phyloP scores from a whole-genome alignment of 2,113 vertebrate species.

The Caracal caracal region DNA sequence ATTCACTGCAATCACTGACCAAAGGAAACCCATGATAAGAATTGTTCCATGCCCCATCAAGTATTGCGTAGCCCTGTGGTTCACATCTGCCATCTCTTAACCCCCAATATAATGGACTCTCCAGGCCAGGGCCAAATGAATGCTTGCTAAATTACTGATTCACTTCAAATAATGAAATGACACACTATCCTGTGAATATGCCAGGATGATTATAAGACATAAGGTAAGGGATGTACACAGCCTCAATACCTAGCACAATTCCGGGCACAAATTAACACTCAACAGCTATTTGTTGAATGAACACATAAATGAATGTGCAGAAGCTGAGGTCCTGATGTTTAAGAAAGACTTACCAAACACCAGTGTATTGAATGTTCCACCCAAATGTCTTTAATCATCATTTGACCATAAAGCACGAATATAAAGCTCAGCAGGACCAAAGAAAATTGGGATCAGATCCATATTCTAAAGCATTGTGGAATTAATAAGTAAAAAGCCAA shows the following conservation, averaged over 20 bases:
- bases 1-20: neutral
- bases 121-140: neutral
- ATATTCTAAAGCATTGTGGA: constrained; percentile 13
- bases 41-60: neutral
- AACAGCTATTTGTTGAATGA: neutral
- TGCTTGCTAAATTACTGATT: neutral
- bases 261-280: neutral
- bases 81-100: constrained; percentile 31
- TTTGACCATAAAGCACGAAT: neutral
- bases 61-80: neutral
- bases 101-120: neutral
- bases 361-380: neutral
- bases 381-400: neutral
- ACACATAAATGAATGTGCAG: neutral
- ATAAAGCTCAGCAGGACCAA: neutral
- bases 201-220: neutral
- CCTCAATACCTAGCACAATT: neutral
- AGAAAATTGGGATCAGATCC: neutral
- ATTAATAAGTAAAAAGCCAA: constrained; percentile 67
- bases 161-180: constrained; percentile 33
- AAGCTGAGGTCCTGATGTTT: neutral
- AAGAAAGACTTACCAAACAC: neutral
- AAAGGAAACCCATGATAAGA: constrained; percentile 3
- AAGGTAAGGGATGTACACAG: neutral
- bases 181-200: neutral